Evolutionary conservation across 2,797 vertebrate species (phyloP), one percentile per base, ranked within the genome.

Genomic region (Dryobates pubescens): DNA sequence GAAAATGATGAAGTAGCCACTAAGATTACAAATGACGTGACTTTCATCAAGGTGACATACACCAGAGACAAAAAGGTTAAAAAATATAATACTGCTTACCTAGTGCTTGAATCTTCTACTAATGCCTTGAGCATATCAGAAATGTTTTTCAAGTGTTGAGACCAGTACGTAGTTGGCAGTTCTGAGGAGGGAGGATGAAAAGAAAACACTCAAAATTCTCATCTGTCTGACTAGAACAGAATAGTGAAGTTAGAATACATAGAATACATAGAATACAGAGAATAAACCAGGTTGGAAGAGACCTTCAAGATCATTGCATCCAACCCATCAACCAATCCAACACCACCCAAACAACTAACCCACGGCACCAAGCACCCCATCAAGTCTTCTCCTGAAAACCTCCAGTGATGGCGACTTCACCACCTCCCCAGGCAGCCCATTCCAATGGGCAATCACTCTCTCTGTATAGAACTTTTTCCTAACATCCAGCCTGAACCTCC

Each of bases 61-160:
- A 2, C 11, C 86, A 75, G 59, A 6, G 19, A 61, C 24, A 75
- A 80, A 76, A 61, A 26, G 7, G 41, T 54, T 54, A 13, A 6
- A 49, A 73, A 82, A 69, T 26, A 27, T 9, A 41, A 47, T n/a
- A 75, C 11, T 84, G 65, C 96, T 97, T 91, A 98, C 98, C 95
- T 26, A 10, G 24, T 2, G 1, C 79, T 73, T 77, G 65, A 34
- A 51, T 93, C 95, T 90, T 97, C 97, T 51, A 96, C 88, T 38
- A 92, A 45, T 67, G 87, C 79, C 88, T 73, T 97, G 45, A 98
- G 84, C 63, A 93, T 96, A 83, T 95, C 82, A 0, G 96, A 97
- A 93, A 98, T 86, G 20, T n/a, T 81, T 61, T 91, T 95, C 94
- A 98, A 79, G 20, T 96, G 91, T 56, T 95, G 96, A 78, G 63